Conservation (phyloP, 1,140 invertebrate species). For the Dendroctonus ponderosae region DNA sequence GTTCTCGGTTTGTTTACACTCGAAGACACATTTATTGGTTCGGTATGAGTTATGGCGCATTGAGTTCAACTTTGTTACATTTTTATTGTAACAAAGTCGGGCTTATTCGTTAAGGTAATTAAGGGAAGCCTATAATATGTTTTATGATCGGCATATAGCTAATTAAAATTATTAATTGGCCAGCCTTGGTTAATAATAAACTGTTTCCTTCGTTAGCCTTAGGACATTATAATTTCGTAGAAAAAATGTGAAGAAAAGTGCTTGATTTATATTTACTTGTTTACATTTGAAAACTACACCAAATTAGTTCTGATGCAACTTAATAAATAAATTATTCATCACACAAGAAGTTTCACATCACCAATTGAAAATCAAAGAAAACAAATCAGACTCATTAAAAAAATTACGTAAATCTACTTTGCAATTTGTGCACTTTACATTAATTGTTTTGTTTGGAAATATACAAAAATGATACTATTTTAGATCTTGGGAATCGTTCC, state of each 20-base stretch:
- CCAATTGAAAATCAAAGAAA: no score
- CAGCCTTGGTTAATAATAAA: conserved; percentile 25
- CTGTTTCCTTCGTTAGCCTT: conserved; percentile 14
- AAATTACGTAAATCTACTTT: no score
- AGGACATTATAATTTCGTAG: conserved; percentile 24
- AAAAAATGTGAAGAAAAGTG: conserved; percentile 2
- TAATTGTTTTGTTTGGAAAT: no score
- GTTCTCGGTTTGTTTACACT: conserved; percentile 43
- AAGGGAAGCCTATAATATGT: conserved; percentile 26
- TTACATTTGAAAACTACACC: no score
- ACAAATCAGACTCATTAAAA: no score
- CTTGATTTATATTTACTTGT: no score
- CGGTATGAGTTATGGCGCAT: conserved; percentile 36
- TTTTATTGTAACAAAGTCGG: conserved; percentile 42
- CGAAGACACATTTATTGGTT: conserved; percentile 40
- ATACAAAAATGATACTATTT: no score
- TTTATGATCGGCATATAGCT: conserved; percentile 31
- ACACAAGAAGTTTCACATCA: no score
- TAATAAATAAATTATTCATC: no score
- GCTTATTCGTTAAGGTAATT: conserved; percentile 34
- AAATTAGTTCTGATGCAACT: no score
- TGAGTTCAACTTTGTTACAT: conserved; percentile 42
- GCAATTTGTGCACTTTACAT: no score
- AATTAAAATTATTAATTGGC: conserved; percentile 37
- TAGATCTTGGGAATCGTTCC: no score